Evolutionary conservation across 2,113 vertebrate genomes (phyloP), one percentile per base, ranked within the genome.

Genomic region (Mus spicilegus): DNA sequence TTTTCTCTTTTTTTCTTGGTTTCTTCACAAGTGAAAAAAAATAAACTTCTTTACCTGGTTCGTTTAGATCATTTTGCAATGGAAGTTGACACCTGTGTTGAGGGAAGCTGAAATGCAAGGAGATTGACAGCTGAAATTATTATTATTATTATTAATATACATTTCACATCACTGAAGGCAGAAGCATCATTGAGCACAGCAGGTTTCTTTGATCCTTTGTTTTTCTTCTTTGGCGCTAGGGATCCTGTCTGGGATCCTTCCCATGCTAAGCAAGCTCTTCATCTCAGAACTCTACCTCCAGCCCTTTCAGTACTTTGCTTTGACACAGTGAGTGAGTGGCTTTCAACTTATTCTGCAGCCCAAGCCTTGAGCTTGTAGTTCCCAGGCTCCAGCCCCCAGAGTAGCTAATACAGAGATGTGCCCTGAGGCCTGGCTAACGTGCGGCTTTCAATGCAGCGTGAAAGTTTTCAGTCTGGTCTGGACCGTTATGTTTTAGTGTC

Each of bases 1-100:
- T n/a, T 20, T 42, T 46, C 36, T 19, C 6, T 61, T 39, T 56
- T 30, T 42, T 12, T 72, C 90, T 94, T 72, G 30, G 26, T 95
- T 92, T 93, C 81, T 90, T 77, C 51, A 85, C 63, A 93, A 90
- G 91, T 86, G 24, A 90, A 97, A 93, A 95, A 90, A 97, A 93
- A 95, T 81, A 58, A 90, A 89, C 96, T 88, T 58, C 63, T 96
- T 96, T 9, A 78, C 89, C 33, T 84, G 69, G 11, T 70, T 93
- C 73, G 61, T 70, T 36, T 0, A 63, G 76, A 65, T 28, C 11
- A 33, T 80, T 73, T 67, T 22, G 56, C 6, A 78, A 46, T 63
- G 81, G 63, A 63, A 30, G 26, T 5, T 42, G 12, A 63, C 39
- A 84, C 24, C 3, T 36, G 61, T 30, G 11, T 49, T 86, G 24